These are phyloP conservation scores for Synergus gifuensis DNA, from an alignment of 2,888 invertebrate genomes.

Conservation along the genomic window DNA sequence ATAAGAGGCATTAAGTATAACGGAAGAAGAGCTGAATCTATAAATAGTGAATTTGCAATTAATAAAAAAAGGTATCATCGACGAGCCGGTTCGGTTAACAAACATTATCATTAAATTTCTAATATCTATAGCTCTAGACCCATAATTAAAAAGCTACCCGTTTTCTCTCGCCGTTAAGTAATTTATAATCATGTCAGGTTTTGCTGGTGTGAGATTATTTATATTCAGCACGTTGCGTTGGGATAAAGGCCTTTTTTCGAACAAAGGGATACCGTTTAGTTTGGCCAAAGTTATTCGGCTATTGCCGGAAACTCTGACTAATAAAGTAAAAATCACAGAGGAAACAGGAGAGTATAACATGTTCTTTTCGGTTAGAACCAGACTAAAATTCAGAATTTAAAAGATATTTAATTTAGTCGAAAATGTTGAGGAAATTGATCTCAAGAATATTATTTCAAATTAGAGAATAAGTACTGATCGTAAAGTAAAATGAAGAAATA, in stretches of 20 bases:
- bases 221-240: background rate
- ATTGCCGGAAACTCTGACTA: conserved; percentile 31
- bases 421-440: too few species aligned
- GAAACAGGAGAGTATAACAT: background rate
- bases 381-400: background rate
- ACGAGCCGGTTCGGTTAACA: conserved; percentile 8
- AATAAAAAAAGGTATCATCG: conserved; percentile 29
- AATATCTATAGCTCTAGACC: conserved; percentile 6
- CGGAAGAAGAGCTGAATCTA: conserved; percentile 28
- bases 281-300: background rate
- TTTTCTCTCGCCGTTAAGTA: conserved; percentile 20
- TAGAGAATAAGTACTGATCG: background rate
- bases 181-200: conserved; percentile 36
- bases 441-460: too few species aligned
- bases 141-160: background rate
- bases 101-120: conserved; percentile 41
- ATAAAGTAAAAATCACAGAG: conserved; percentile 12
- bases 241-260: conserved; percentile 10
- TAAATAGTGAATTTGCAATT: conserved; percentile 27
- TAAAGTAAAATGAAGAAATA: conserved; percentile 6
- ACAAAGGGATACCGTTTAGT: conserved; percentile 15
- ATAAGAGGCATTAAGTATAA: conserved; percentile 22
- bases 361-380: background rate
- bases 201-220: conserved; percentile 15
- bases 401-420: background rate